These are phyloP conservation scores for Pseudorectes ferrugineus DNA, from an alignment of 2,113 vertebrate species.

Conservation along the genomic window DNA sequence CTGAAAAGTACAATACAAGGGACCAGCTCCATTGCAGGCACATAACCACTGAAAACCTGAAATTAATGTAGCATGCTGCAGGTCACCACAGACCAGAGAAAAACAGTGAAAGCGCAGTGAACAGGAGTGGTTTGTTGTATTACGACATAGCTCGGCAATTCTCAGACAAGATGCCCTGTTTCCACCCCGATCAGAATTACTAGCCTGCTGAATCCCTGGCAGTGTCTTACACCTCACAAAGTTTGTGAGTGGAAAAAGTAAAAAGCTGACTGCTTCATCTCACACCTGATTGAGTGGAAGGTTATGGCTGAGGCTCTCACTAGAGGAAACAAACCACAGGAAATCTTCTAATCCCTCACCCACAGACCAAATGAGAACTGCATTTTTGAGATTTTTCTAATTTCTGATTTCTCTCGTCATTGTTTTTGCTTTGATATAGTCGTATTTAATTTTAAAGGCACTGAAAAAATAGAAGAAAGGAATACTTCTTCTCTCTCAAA, in stretches of 20 bases:
- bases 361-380: neutral
- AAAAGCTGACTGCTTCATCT: neutral
- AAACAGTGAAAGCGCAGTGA: neutral
- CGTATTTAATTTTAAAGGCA: neutral
- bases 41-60: neutral
- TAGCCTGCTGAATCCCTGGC: neutral
- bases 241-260: neutral
- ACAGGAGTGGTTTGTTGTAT: neutral
- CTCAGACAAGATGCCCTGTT: neutral
- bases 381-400: neutral
- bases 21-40: neutral
- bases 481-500: neutral
- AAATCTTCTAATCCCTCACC: neutral
- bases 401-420: neutral
- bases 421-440: neutral
- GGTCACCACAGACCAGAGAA: neutral
- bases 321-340: neutral
- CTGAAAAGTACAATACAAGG: neutral
- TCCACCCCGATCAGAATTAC: neutral
- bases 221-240: fast-evolving
- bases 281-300: neutral
- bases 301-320: neutral
- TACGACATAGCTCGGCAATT: neutral
- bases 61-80: neutral
- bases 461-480: neutral